Base-by-base conservation (phyloP, 2,797 vertebrate species). In the Eulemur rubriventer region DNA sequence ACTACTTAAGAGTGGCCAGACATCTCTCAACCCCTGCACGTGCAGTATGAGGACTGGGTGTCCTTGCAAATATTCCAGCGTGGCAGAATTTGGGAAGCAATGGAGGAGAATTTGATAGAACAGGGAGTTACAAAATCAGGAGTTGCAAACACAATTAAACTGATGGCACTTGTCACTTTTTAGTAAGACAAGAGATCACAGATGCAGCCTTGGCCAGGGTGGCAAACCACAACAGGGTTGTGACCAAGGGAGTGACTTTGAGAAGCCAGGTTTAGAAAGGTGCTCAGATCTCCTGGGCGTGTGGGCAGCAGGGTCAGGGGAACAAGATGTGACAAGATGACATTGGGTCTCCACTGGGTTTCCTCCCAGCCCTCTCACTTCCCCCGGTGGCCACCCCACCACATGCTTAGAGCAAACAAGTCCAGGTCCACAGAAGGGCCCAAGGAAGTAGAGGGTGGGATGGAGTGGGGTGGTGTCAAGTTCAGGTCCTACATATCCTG, bases 1-100 rank as follows among this genome's bases (percentile, higher is more conserved):
- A 43, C 0, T 24, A 1, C 38, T 30, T 16, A 70, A 59, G 72
- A 38, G 33, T 33, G 41, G 38, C 30, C 28, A 41, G 41, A 24
- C 3, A 10, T 14, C 5, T 30, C 46, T 67, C n/a, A 17, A 0
- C 2, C 1, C 28, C 33, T 50, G 3, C 17, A 0, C 2, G 0
- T 26, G 33, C 26, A 28, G 1, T 2, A 22, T 78, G 52, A 43
- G 16, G 41, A 0, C 0, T 18, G 38, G n/a, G 26, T 4, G 16
- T 6, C 43, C 4, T 0, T 1, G 43, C 14, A 6, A 2, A 17
- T 43, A 16, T 1, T 35, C 16, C 28, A 35, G 30, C 18, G 14
- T 1, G 16, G 46, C 13, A 22, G 65, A 38, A 41, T 41, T 73
- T 50, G 13, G 48, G 72, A n/a, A 41, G 24, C 35, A 33, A 0